phyloP scores from a whole-genome alignment of 2,113 vertebrate genomes.

The Perognathus longimembris region DNA sequence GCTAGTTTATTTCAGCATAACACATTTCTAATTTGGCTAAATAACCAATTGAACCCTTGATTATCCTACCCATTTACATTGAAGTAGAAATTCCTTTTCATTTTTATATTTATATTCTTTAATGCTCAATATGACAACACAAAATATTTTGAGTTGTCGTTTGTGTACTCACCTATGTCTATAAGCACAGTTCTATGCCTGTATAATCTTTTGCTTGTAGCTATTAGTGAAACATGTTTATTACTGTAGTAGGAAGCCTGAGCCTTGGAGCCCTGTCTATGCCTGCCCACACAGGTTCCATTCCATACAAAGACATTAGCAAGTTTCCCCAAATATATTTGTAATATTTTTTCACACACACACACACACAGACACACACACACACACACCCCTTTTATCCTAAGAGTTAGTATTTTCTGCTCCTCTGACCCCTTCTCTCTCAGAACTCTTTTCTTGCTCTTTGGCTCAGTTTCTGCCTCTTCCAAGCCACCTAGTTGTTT shows the following conservation, averaged over 20 bases:
- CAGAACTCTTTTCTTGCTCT: background rate
- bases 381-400: background rate
- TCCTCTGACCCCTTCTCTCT: conserved; percentile 18
- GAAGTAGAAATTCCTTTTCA: background rate
- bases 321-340: background rate
- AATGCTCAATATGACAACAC: background rate
- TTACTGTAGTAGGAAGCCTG: background rate
- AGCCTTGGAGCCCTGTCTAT: background rate
- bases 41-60: background rate
- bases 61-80: background rate
- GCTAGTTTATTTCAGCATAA: background rate
- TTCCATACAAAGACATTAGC: background rate
- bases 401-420: background rate
- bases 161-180: background rate
- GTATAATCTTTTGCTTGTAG: background rate
- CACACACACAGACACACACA: background rate
- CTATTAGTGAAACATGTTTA: background rate
- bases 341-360: background rate
- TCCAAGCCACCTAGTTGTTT: conserved; percentile 13
- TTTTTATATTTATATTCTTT: background rate
- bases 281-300: background rate
- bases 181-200: background rate
- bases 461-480: background rate
- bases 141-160: background rate
- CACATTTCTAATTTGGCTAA: background rate